Evolutionary conservation across 2,797 vertebrate species (phyloP), one percentile per base, ranked within the genome.

Genomic region (Schizopygopsis malacanthus): DNA sequence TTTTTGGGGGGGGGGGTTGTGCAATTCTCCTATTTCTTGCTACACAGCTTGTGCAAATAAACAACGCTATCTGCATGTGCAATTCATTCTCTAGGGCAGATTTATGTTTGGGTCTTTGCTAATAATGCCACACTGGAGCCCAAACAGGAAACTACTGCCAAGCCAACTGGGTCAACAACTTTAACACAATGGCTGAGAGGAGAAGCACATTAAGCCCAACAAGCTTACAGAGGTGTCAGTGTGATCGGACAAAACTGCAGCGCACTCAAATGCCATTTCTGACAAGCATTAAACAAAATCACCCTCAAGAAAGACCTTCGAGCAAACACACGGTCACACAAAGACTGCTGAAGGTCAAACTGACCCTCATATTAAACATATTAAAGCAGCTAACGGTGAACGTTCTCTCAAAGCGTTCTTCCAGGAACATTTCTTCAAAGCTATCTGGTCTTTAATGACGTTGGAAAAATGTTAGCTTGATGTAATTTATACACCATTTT

Each of bases 121-220:
- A 41, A 75, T 72, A 63, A 76, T 71, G 73, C 50, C 69, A 79
- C 72, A 81, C 63, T 41, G 20, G 75, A 65, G 59, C 41, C 83
- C 33, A 86, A 84, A 83, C 52, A 83, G 70, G 84, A 88, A 82
- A 79, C 43, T 79, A 39, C 22, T 6, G 6, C 72, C 10, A 22
- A 77, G 80, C 81, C 87, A 88, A 90, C 65, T 87, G 52, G 89
- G 84, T 90, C 87, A 90, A 76, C 65, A 37, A 72, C 50, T 25
- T 63, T 15, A 37, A 79, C 78, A 87, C 83, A 87, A 83, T 79
- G 69, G 56, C n/a, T 61, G 56, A 73, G 43, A 33, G 69, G 65
- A 81, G 33, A 71, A 43, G 39, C 63, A 59, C 83, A 77, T 16
- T 22, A 47, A 37, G 83, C 63, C 83, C 72, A 79, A 50, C 43